Evolutionary conservation across 1,140 invertebrate species (phyloP).

Genomic region (Lasaia peninsularis): DNA sequence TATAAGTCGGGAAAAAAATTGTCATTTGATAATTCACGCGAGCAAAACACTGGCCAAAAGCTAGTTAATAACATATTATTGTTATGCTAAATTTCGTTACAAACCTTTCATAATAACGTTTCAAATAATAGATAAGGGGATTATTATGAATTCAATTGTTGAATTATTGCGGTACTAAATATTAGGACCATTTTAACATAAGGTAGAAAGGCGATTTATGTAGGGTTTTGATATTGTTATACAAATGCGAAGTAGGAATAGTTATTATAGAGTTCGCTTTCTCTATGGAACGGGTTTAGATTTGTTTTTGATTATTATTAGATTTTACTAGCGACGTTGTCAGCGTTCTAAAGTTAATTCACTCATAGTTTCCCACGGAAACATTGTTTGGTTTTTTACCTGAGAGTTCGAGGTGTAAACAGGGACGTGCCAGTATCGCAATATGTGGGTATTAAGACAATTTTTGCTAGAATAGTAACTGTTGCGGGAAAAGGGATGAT

Average conservation of each 20-base stretch:
- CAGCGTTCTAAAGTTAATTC: too few relatives aligned
- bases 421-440: too few relatives aligned
- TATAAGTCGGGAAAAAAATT: too few relatives aligned
- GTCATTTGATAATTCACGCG: too few relatives aligned
- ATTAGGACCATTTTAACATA: slow-evolving; percentile 2
- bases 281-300: not conserved
- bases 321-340: not conserved
- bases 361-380: too few relatives aligned
- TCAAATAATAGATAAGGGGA: slow-evolving; percentile 9
- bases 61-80: slow-evolving; percentile 49
- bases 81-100: slow-evolving; percentile 46
- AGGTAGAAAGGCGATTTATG: slow-evolving; percentile 2
- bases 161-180: not conserved
- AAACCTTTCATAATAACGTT: slow-evolving; percentile 14
- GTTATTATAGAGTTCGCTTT: not conserved
- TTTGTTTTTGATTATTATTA: not conserved
- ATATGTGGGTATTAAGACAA: too few relatives aligned
- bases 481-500: too few relatives aligned
- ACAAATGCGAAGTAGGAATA: slow-evolving; percentile 3
- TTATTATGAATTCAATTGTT: slow-evolving; percentile 10
- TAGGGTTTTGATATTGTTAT: not conserved
- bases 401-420: too few relatives aligned
- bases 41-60: too few relatives aligned
- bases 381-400: too few relatives aligned
- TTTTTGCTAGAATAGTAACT: too few relatives aligned